Evolutionary conservation across 2,888 invertebrate species (phyloP).

Genomic region (Drosophila mimica): DNA sequence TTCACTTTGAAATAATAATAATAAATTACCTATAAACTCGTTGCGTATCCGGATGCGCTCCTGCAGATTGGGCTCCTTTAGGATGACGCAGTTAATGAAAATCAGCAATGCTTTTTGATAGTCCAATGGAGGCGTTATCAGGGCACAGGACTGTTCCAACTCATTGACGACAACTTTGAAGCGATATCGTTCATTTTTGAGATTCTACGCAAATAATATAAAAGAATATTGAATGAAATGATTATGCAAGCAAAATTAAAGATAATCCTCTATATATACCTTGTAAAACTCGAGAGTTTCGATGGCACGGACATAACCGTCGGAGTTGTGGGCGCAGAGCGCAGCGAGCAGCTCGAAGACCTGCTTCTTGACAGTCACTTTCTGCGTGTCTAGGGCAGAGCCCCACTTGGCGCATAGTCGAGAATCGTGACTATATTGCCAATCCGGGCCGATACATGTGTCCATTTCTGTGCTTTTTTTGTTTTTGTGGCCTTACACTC

Average conservation of each 20-base stretch:
- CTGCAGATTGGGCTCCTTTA: conserved; percentile 93
- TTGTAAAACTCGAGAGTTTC: conserved; percentile 97
- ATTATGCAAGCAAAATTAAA: neutral
- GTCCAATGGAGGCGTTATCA: conserved; percentile 88
- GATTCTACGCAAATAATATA: conserved; percentile 87
- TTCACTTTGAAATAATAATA: neutral
- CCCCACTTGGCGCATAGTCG: conserved; percentile 95
- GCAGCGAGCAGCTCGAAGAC: conserved; percentile 98
- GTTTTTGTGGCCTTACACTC: conserved; percentile 12
- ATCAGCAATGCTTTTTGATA: conserved; percentile 96
- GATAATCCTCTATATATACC: conserved; percentile 86
- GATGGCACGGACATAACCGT: conserved; percentile 93
- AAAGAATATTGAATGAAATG: neutral
- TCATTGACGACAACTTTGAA: conserved; percentile 95
- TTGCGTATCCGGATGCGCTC: conserved; percentile 95
- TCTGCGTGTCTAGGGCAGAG: conserved; percentile 95
- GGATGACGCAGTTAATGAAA: conserved; percentile 98
- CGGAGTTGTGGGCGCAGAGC: conserved; percentile 96
- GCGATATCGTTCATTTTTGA: conserved; percentile 95
- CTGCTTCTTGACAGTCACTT: conserved; percentile 97
- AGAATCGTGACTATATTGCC: conserved; percentile 97
- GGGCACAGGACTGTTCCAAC: conserved; percentile 88
- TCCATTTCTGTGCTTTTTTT: conserved; percentile 88
- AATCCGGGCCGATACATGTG: conserved; percentile 96
- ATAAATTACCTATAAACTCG: conserved; percentile 94